A percentile compares a stretch with the other conserved stretches of the same genome.
Evolutionary conservation across 2,113 vertebrate species (phyloP).

Genomic region (Cisticola juncidis): DNA sequence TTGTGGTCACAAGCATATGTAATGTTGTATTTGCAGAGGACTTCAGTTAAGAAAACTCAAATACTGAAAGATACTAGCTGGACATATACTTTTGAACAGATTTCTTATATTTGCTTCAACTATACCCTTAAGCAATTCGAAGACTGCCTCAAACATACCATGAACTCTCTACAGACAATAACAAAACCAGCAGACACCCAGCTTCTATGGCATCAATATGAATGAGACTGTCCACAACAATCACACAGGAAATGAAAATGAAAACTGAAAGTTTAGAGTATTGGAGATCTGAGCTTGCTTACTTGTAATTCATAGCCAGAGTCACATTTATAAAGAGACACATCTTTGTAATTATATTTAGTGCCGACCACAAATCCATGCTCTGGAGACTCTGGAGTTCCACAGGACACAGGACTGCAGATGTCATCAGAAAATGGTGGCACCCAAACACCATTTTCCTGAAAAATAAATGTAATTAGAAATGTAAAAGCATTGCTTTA

Average conservation of each 20-base stretch:
- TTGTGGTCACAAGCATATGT: background rate
- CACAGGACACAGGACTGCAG: constrained; percentile 85
- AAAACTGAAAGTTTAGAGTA: background rate
- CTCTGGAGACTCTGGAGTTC: constrained; percentile 76
- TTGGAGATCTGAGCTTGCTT: constrained; percentile 26
- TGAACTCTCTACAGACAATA: background rate
- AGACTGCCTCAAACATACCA: background rate
- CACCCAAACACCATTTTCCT: constrained; percentile 86
- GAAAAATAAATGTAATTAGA: background rate
- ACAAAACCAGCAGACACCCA: background rate
- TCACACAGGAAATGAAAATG: background rate
- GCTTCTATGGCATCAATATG: background rate
- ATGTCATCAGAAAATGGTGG: constrained; percentile 82
- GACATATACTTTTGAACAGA: background rate
- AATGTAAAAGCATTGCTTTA: background rate
- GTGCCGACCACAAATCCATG: constrained; percentile 82
- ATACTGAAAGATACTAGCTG: background rate
- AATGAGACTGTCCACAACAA: background rate
- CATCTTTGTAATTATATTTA: constrained; percentile 80
- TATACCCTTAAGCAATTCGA: background rate
- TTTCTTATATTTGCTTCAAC: background rate
- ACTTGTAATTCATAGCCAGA: constrained; percentile 90
- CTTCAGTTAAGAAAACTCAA: background rate
- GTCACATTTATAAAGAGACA: constrained; percentile 84
- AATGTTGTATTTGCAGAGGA: background rate